Evolutionary conservation across 2,113 vertebrate species (phyloP).

Genomic region (Pelvicachromis taeniatus): DNA sequence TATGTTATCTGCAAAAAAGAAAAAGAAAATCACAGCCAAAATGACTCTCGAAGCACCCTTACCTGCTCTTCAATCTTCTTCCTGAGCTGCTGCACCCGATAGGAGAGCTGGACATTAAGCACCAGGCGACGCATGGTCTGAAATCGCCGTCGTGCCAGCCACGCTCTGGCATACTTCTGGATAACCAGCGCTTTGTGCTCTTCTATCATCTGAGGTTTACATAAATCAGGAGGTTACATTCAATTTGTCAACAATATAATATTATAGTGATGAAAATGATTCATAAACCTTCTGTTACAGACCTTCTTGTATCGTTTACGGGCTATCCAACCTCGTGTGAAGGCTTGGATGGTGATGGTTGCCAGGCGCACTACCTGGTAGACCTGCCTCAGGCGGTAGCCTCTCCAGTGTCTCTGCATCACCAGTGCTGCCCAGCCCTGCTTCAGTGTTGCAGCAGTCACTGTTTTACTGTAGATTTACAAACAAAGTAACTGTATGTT

Average conservation of each 20-base stretch:
- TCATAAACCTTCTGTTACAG: not conserved
- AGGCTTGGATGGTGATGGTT: constrained; percentile 87
- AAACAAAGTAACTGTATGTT: not conserved
- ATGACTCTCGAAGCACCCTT: not conserved
- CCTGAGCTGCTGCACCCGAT: constrained; percentile 87
- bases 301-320: constrained; percentile 86
- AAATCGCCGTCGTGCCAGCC: constrained; percentile 89
- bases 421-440: constrained; percentile 84
- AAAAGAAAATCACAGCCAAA: not conserved
- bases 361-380: constrained; percentile 82
- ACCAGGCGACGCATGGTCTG: constrained; percentile 90
- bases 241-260: not conserved
- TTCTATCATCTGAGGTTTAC: constrained; percentile 78
- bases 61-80: constrained; percentile 94
- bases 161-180: constrained; percentile 90
- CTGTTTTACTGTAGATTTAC: constrained; percentile 73
- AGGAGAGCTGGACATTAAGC: constrained; percentile 91
- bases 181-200: constrained; percentile 89
- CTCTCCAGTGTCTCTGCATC: constrained; percentile 86
- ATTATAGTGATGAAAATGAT: not conserved
- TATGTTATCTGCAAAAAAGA: not conserved
- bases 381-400: constrained; percentile 79
- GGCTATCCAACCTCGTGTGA: constrained; percentile 84
- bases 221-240: not conserved
- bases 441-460: constrained; percentile 83